A percentile compares a stretch with the other conserved stretches of the same genome.
These are phyloP conservation scores for Heliothis peltigera DNA, from an alignment of 2,888 invertebrate genomes.

Conservation along the genomic window DNA sequence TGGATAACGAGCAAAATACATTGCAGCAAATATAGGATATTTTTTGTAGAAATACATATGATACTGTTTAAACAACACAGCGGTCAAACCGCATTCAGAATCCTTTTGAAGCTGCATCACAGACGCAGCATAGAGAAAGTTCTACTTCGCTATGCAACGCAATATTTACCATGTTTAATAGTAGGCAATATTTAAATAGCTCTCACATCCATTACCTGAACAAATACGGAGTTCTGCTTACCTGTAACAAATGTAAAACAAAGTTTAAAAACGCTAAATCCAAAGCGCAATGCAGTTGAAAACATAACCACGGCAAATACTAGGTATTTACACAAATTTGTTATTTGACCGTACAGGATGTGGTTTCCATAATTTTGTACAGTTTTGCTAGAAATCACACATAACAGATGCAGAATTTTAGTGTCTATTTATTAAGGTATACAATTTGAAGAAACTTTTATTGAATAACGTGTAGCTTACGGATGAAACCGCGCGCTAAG, in stretches of 20 bases:
- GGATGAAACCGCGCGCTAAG: not conserved
- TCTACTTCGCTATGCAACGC: slow-evolving; percentile 16
- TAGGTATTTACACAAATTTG: not conserved
- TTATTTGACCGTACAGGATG: not conserved
- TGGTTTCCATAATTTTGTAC: not conserved
- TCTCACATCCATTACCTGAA: slow-evolving; percentile 50
- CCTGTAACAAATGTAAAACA: slow-evolving; percentile 66
- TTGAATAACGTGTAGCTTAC: too few species aligned
- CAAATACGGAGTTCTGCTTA: slow-evolving; percentile 58
- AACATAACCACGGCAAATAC: slow-evolving; percentile 14
- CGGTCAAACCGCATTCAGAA: slow-evolving; percentile 3
- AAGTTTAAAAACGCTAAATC: slow-evolving; percentile 49
- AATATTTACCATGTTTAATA: slow-evolving; percentile 48
- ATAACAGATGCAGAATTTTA: too few species aligned
- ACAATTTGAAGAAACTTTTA: too few species aligned
- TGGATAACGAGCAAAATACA: not conserved
- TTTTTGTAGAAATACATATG: not conserved
- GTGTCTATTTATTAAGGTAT: too few species aligned
- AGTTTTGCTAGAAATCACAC: not conserved
- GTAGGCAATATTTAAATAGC: slow-evolving; percentile 47
- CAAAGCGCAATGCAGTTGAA: slow-evolving; percentile 22
- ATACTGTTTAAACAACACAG: not conserved
- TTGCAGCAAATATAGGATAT: not conserved
- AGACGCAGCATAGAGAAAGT: slow-evolving; percentile 28
- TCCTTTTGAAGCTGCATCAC: slow-evolving; percentile 16